Evolutionary conservation across 2,797 vertebrate genomes (phyloP).

Genomic region (Microcaecilia unicolor): DNA sequence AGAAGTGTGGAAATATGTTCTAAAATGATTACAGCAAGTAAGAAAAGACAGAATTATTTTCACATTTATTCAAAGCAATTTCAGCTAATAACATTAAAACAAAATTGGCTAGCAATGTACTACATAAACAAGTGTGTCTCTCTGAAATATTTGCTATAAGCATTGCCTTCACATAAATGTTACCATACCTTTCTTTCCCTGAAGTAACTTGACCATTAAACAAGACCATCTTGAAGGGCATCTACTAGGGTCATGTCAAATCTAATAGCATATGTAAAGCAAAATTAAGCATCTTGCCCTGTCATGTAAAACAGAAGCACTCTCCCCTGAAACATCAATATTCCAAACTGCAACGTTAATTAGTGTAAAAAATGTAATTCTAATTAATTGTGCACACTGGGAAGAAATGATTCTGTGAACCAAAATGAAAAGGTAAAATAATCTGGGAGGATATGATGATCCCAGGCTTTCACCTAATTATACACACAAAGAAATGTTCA

Average conservation of each 20-base stretch:
- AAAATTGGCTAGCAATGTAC: too few relatives aligned
- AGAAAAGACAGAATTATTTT: too few relatives aligned
- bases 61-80: too few relatives aligned
- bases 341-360: constrained; percentile 18
- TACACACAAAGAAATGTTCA: neutral
- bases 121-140: too few relatives aligned
- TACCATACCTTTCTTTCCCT: constrained; percentile 5
- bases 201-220: constrained; percentile 18
- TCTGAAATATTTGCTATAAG: too few relatives aligned
- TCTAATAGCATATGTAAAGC: constrained; percentile 16
- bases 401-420: neutral
- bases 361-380: constrained; percentile 8
- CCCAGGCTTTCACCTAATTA: neutral
- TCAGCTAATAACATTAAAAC: too few relatives aligned
- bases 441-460: constrained; percentile 2
- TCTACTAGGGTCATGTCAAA: constrained; percentile 15
- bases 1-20: too few relatives aligned
- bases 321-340: constrained; percentile 10
- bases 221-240: constrained; percentile 5
- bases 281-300: constrained; percentile 7
- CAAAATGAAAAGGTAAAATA: neutral
- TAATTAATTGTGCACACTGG: constrained; percentile 7
- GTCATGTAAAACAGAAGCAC: constrained; percentile 17
- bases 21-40: too few relatives aligned
- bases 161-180: constrained; percentile 12